These are phyloP conservation scores for Drosophila repletoides DNA, from an alignment of 1,140 invertebrate genomes.

Conservation along the genomic window DNA sequence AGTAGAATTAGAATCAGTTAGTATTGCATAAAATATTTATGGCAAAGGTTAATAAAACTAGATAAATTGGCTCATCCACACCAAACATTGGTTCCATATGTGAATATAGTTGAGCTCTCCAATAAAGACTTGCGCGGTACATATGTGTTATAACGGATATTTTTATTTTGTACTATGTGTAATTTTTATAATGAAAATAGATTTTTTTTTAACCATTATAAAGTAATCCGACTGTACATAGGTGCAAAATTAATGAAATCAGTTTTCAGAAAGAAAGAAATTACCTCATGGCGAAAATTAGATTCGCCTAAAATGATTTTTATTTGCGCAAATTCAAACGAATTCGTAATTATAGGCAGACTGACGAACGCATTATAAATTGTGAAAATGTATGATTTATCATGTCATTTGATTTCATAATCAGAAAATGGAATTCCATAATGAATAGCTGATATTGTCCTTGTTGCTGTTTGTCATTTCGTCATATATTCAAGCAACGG, in stretches of 20 bases:
- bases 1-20: background rate
- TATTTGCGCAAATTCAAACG: background rate
- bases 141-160: no score
- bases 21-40: no score
- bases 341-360: background rate
- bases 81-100: no score
- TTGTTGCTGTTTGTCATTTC: background rate
- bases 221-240: no score
- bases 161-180: no score
- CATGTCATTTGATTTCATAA: constrained; percentile 40
- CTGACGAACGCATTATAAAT: background rate
- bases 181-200: no score
- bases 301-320: background rate
- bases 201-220: no score
- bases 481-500: background rate
- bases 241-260: background rate
- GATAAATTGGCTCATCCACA: background rate
- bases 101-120: no score
- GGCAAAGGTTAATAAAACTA: background rate
- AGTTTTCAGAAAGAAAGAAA: background rate
- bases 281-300: background rate
- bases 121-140: no score
- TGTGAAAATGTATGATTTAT: constrained; percentile 17
- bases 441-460: constrained; percentile 12
- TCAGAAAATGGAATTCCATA: constrained; percentile 17